phyloP scores from a whole-genome alignment of 2,797 vertebrate species.

The Valencia hispanica region DNA sequence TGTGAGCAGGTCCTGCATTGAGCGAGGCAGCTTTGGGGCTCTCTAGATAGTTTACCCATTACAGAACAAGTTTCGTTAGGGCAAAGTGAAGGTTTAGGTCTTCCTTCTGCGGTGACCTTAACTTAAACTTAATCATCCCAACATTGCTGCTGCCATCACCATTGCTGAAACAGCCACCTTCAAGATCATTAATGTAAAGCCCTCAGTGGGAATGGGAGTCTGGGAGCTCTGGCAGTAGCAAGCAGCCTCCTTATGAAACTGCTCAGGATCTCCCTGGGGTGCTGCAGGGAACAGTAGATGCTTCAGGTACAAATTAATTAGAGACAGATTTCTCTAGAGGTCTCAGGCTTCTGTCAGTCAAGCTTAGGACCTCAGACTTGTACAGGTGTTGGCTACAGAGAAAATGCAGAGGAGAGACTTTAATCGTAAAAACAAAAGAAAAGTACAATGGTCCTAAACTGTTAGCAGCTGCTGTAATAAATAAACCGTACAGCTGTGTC shows the following conservation, averaged over 20 bases:
- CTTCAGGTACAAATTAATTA: slow-evolving; percentile 44
- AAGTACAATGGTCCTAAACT: not conserved
- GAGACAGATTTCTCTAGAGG: slow-evolving; percentile 49
- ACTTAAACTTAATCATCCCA: slow-evolving; percentile 52
- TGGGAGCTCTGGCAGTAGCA: slow-evolving; percentile 12
- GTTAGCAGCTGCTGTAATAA: not conserved
- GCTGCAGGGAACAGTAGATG: slow-evolving; percentile 49
- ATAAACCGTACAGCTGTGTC: not conserved
- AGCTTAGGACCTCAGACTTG: slow-evolving; percentile 9
- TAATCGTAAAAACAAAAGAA: no score
- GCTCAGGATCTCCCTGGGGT: slow-evolving; percentile 2
- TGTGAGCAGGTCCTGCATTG: not conserved
- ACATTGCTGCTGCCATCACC: not conserved
- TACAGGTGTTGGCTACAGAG: not conserved
- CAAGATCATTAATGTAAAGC: slow-evolving; percentile 29
- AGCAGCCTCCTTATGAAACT: slow-evolving; percentile 22
- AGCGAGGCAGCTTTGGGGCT: not conserved
- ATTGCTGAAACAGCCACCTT: slow-evolving; percentile 30
- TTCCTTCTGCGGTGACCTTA: slow-evolving; percentile 34
- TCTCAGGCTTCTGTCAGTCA: not conserved
- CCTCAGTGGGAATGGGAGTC: slow-evolving; percentile 11
- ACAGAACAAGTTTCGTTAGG: not conserved
- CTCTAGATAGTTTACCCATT: not conserved
- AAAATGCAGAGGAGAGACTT: not conserved
- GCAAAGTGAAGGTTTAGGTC: not conserved